Evolutionary conservation across 2,113 vertebrate species (phyloP), one percentile per base, ranked within the genome.

Genomic region (Odocoileus virginianus): DNA sequence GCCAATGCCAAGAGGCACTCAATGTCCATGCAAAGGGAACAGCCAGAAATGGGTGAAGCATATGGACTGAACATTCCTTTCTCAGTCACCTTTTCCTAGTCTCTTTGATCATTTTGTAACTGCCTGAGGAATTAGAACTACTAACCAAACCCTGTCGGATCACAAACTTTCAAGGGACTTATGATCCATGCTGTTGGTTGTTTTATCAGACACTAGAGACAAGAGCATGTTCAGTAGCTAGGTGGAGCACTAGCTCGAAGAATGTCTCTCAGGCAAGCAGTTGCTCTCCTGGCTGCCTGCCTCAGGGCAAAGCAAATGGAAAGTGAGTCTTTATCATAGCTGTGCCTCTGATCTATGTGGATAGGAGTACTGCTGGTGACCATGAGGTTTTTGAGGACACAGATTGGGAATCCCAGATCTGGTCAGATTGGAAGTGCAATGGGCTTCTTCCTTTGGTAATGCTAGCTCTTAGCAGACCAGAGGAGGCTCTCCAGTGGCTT

Each of bases 281-380:
- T 12, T 23, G 67, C 67, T 23, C 67, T 40, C n/a, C n/a, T 23
- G 67, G n/a, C 67, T 21, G 19, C 67, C 67, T 71, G 19, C 67
- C 67, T 23, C 67, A 6, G 19, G 19, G 67, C 10, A 21, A 23
- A 3, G 67, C 19, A 40, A 23, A 19, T 19, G 23, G 67, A 71
- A 71, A 71, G 67, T 40, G 67, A 23, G 21, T 40, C 67, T 71
- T 40, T 12, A 12, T 23, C n/a, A 12, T 0, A 11, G 67, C n/a
- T 71, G n/a, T 40, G n/a, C 67, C n/a, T 40, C 5, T 1, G 0
- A 6, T 23, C 21, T 6, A 13, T 40, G 67, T 13, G 67, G 19
- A 40, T 6, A 71, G 67, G 67, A 40, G n/a, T 23, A 12, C 67
- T 71, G n/a, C 19, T 23, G 67, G 67, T 71, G 67, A 40, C n/a